phyloP scores from a whole-genome alignment of 2,113 vertebrate genomes.

The Crotalus viridis region DNA sequence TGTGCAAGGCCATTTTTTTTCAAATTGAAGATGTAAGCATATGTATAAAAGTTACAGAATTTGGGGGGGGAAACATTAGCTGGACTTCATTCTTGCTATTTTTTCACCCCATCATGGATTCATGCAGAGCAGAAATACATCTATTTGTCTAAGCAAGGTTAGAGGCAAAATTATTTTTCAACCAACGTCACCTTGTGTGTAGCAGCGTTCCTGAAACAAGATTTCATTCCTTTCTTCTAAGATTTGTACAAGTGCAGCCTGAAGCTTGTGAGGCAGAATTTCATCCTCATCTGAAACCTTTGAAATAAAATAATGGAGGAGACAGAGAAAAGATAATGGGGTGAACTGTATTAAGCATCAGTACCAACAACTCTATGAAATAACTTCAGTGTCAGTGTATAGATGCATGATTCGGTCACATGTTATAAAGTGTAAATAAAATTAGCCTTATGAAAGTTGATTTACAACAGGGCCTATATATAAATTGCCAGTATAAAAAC shows the following conservation, averaged over 20 bases:
- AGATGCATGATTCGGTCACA: not conserved
- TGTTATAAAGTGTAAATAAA: conserved; percentile 10
- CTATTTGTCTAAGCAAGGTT: not conserved
- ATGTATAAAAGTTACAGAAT: not conserved
- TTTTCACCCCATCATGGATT: not conserved
- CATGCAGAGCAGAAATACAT: not conserved
- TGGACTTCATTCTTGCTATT: not conserved
- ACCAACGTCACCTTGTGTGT: conserved; percentile 71
- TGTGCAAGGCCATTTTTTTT: not conserved
- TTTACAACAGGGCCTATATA: not conserved
- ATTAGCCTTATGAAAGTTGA: not conserved
- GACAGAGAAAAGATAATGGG: not conserved
- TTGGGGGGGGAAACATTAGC: not conserved
- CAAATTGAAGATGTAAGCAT: not conserved
- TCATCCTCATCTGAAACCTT: conserved; percentile 93
- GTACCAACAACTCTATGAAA: not conserved
- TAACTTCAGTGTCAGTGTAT: not conserved
- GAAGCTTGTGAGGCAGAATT: conserved; percentile 93
- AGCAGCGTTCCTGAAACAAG: conserved; percentile 72
- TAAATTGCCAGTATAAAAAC: conserved; percentile 33
- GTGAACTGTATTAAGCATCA: not conserved
- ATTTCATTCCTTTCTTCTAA: conserved; percentile 88
- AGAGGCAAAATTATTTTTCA: not conserved
- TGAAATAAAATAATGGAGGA: conserved; percentile 22
- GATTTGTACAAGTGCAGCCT: conserved; percentile 88